phyloP scores from a whole-genome alignment of 1,140 invertebrate genomes.

The Bombus sibiricus region DNA sequence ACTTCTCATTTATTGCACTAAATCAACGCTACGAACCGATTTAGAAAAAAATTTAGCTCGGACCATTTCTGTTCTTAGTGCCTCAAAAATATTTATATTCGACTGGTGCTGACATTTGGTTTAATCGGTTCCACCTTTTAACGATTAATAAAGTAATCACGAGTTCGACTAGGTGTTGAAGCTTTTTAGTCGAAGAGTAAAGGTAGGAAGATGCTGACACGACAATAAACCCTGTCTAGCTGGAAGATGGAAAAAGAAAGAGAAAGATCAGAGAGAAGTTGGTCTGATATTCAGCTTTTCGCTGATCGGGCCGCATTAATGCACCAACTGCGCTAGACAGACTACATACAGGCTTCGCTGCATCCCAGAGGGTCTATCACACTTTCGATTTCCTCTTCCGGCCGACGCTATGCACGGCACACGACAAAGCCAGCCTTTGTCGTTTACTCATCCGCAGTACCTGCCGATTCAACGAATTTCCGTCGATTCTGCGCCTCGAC shows the following conservation, averaged over 20 bases:
- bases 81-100: background rate
- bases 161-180: background rate
- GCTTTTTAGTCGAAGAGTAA: background rate
- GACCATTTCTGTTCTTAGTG: background rate
- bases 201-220: background rate
- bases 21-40: no score
- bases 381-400: constrained; percentile 42
- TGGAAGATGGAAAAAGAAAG: background rate
- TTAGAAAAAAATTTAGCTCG: no score
- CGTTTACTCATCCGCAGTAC: constrained; percentile 29
- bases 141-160: background rate
- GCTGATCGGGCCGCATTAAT: constrained; percentile 32
- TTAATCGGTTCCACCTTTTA: background rate
- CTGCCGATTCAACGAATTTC: constrained; percentile 37
- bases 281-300: constrained; percentile 11
- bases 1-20: accelerated
- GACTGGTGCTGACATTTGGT: background rate
- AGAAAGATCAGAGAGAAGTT: background rate
- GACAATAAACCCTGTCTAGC: background rate
- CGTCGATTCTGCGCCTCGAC: constrained; percentile 14
- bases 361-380: constrained; percentile 24
- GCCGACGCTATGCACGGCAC: background rate
- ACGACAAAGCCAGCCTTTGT: constrained; percentile 42
- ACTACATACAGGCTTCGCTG: background rate
- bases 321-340: constrained; percentile 2